phyloP scores from a whole-genome alignment of 1,140 invertebrate genomes.

The Calosoma granatense region DNA sequence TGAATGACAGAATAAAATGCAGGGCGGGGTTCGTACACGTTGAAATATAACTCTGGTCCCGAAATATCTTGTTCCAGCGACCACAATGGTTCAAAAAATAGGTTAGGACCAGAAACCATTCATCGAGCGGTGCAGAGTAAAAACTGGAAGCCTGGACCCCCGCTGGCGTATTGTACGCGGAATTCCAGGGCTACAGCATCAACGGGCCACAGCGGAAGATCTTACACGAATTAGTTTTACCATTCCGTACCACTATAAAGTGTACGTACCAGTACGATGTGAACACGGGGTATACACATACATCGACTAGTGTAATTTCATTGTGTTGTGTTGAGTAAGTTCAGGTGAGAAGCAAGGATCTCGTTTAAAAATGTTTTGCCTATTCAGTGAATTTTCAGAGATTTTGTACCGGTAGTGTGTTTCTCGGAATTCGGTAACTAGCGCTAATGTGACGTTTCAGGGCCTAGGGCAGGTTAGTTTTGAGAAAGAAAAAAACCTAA shows the following conservation, averaged over 20 bases:
- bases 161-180: neutral
- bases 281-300: too few relatives aligned
- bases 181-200: neutral
- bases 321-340: neutral
- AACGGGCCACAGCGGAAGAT: neutral
- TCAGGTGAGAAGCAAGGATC: neutral
- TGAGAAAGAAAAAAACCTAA: neutral
- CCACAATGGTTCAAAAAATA: slow-evolving; percentile 7
- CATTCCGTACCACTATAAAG: neutral
- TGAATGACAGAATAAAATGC: slow-evolving; percentile 6
- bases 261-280: neutral
- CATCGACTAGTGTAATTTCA: too few relatives aligned
- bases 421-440: neutral
- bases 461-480: neutral
- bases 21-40: neutral
- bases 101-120: neutral
- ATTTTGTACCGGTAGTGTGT: neutral
- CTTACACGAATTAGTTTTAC: neutral
- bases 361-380: slow-evolving; percentile 3
- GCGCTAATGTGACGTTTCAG: neutral
- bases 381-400: neutral
- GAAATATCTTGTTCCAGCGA: slow-evolving; percentile 6
- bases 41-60: slow-evolving; percentile 1
- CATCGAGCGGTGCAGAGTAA: neutral
- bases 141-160: neutral